phyloP scores from a whole-genome alignment of 2,888 invertebrate genomes.

The Meghimatium bilineatum region DNA sequence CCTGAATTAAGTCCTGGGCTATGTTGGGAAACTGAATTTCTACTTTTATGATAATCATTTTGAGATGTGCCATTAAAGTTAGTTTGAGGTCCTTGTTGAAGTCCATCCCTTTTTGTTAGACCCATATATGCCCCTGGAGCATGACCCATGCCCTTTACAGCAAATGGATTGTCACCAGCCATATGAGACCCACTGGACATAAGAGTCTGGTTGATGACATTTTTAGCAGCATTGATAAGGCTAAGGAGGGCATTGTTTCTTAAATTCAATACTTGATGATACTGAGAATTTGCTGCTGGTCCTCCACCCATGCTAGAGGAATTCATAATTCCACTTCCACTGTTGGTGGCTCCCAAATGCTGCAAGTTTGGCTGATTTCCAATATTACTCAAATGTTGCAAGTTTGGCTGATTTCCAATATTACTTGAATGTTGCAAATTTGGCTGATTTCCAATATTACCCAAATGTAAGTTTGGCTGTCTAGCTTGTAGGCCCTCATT shows the following conservation, averaged over 20 bases:
- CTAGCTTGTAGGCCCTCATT: not conserved
- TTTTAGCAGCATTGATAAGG: conserved; percentile 32
- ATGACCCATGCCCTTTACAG: conserved; percentile 25
- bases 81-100: conserved; percentile 8
- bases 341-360: not conserved
- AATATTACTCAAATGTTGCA: not conserved
- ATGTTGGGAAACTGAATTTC: not conserved
- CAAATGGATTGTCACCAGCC: conserved; percentile 21
- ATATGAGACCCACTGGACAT: not conserved
- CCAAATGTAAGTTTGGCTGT: too few species aligned
- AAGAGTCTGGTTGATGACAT: conserved; percentile 26
- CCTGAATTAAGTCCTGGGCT: not conserved
- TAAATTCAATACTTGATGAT: conserved; percentile 33
- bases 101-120: conserved; percentile 9
- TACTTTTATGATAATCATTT: not conserved
- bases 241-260: conserved; percentile 26
- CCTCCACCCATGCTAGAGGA: not conserved
- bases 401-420: too few species aligned
- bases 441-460: too few species aligned
- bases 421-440: too few species aligned
- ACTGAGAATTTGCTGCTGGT: not conserved
- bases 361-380: not conserved
- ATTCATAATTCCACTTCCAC: not conserved
- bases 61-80: conserved; percentile 2
- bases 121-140: not conserved